Evolutionary conservation across 2,888 invertebrate genomes (phyloP), one percentile per base, ranked within the genome.

Genomic region (Dendrolimus pini): DNA sequence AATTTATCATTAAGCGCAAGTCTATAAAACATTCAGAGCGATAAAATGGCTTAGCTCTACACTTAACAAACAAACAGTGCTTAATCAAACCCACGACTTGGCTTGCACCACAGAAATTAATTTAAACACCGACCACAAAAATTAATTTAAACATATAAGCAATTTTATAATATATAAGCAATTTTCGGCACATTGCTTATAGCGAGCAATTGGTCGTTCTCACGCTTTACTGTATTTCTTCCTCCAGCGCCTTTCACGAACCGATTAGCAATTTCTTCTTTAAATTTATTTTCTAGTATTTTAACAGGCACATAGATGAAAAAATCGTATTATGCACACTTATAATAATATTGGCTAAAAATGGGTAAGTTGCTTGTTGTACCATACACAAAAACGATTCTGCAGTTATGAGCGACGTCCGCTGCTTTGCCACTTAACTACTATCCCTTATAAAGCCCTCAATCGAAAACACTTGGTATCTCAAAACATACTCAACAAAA

Each of bases 81-180:
- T 58, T 47, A 54, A 54, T 72, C 69, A 73, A 65, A 74, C 62
- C 66, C 60, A 66, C 64, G 62, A 63, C 62, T 9, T 47, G 47
- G 47, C 66, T 64, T 67, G 68, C 63, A 66, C 62, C 60, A 56
- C 60, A 57, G 58, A 66, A 64, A 62, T 59, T n/a, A n/a, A n/a
- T n/a, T n/a, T n/a, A n/a, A n/a, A n/a, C n/a, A n/a, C n/a, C 64
- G 59, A 61, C 69, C 65, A 58, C 69, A 67, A 70, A 70, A 72
- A 74, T 72, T 66, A 72, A 73, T 74, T 73, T 67, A 55, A 57
- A 65, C 68, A 70, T 68, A 72, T 71, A 72, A 70, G 69, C 66
- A 70, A 67, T 74, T 74, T 66, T 65, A n/a, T n/a, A n/a, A n/a
- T n/a, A 70, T 68, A 72, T 71, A 72, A 70, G 69, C 66, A 70